Evolutionary conservation across 1,140 invertebrate species (phyloP), one percentile per base, ranked within the genome.

Genomic region (Phortica variegata): DNA sequence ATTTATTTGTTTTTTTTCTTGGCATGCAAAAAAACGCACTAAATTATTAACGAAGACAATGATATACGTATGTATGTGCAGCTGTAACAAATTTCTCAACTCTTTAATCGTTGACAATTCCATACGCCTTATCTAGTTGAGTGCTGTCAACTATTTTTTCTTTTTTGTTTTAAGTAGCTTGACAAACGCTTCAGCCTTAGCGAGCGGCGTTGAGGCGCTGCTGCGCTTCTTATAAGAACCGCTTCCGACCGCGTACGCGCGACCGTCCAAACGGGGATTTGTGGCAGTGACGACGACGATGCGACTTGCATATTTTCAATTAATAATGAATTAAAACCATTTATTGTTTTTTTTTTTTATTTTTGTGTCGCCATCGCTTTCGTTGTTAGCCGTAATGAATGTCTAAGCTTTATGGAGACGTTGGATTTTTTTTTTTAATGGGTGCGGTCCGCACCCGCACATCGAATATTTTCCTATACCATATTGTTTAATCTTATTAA

Each of bases 401-500:
- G 36, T 3, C 12, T 38, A 16, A 12, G 36, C 36, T 38, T 38
- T 38, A 47, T 10, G 8, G 13, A 54, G 51, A 66, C n/a, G n/a
- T n/a, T n/a, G n/a, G n/a, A n/a, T n/a, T n/a, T n/a, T n/a, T n/a
- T n/a, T n/a, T 26, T 26, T 26, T 10, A 66, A 50, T 68, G 63
- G 63, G 63, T 68, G 63, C 63, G 63, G 63, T 62, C 32, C 49
- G 33, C 61, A 51, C 54, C 55, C 49, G 61, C 54, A 56, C 23
- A 26, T 6, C 23, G 10, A 26, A 26, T 26, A 26, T 26, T 26
- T 26, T 26, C 23, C 10, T 26, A n/a, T n/a, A n/a, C 10, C 5
- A 26, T 68, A 60, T 58, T 68, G 60, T 60, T 50, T 63, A 68
- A 68, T 69, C 63, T 68, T 68, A 68, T 68, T 68, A 68, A 68